Base-by-base conservation (phyloP, 2,113 vertebrate species). In the Tyto alba region DNA sequence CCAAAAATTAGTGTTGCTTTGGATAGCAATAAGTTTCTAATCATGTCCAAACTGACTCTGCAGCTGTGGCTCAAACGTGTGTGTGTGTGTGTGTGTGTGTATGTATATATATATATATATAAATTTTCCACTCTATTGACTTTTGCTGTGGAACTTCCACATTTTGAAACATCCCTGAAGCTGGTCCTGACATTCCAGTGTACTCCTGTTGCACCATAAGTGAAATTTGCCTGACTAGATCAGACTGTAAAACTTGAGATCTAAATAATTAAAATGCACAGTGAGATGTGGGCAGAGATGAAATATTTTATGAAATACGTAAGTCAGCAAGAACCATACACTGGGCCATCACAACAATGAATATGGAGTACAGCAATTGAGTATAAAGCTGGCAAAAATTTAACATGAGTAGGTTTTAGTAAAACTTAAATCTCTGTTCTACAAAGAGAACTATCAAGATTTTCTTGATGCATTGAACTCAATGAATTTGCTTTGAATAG, bases 401-500 rank as follows among this genome's bases (percentile, higher is more conserved):
- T 38, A 88, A 82, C 27, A 57, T 8, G n/a, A 88, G 3, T 62
- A 84, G 60, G 57, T 78, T 86, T 75, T 86, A 81, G 23, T 56
- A 52, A 74, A 89, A 43, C 21, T 85, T 85, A 72, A 72, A 85
- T 74, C 47, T 66, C 55, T 26, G 66, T 80, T 88, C 83, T 77
- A 64, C 9, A 75, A 52, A 88, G 30, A 83, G 45, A 87, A 50
- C 55, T 45, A 81, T 52, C 23, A 71, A 63, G 66, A 68, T 87
- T 93, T 96, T 92, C 88, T 93, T 79, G 21, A 90, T 59, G 89
- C 43, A 69, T 2, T 80, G 64, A 94, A 68, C 69, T 80, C 85
- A 88, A 29, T 74, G 85, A 55, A 82, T 90, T 97, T 88, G 72
- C 75, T 97, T 97, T 82, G 85, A 96, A 91, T 88, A 90, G 69